phyloP scores from a whole-genome alignment of 2,888 invertebrate species.

The Xestia ashworthii region DNA sequence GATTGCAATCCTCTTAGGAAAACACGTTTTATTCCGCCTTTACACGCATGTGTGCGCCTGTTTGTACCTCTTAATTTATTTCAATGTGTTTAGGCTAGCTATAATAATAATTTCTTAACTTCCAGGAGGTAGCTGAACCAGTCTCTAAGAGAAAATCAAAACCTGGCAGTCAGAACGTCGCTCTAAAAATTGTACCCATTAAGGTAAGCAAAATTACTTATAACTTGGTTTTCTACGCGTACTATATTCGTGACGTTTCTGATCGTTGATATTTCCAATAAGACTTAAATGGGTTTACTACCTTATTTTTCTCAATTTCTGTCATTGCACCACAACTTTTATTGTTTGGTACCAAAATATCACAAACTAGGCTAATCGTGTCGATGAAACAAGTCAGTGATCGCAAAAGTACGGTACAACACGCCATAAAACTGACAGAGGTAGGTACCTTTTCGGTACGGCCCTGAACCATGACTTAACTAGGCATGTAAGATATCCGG shows the following conservation, averaged over 20 bases:
- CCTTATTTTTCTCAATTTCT: neutral
- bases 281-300: neutral
- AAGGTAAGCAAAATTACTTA: conserved; percentile 70
- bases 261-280: neutral
- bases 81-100: neutral
- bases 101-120: conserved; percentile 23
- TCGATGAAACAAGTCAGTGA: neutral
- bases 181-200: conserved; percentile 76
- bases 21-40: neutral
- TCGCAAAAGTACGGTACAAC: neutral
- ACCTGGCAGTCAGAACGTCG: conserved; percentile 60
- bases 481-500: neutral
- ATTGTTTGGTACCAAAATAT: conserved; percentile 1
- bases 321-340: conserved; percentile 1
- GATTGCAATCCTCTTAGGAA: too few relatives aligned
- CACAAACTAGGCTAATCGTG: neutral
- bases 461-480: neutral
- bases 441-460: neutral
- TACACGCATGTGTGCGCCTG: too few relatives aligned
- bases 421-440: too few relatives aligned
- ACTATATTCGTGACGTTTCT: neutral
- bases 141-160: conserved; percentile 70
- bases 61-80: neutral
- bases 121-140: conserved; percentile 71
- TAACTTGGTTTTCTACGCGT: too few relatives aligned